phyloP scores from a whole-genome alignment of 2,113 vertebrate genomes.

The Ranitomeya imitator region DNA sequence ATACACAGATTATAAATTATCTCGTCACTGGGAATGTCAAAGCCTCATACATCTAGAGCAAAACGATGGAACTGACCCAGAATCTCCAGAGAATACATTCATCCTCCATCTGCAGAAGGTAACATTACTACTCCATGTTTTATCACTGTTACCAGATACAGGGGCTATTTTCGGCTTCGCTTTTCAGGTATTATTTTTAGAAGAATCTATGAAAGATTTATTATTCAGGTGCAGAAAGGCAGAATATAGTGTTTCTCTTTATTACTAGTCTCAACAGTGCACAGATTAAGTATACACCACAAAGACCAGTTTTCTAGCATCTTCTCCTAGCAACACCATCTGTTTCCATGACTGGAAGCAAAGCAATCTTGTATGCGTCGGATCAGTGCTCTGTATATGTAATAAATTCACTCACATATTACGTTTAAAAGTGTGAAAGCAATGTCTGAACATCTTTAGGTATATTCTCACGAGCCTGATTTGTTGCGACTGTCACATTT shows the following conservation, averaged over 20 bases:
- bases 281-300: conserved; percentile 11
- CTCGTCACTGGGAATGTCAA: conserved; percentile 85
- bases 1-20: conserved; percentile 85
- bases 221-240: conserved; percentile 18
- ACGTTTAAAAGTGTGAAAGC: background rate
- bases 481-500: no score
- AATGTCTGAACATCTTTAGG: background rate
- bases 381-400: background rate
- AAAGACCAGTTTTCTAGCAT: background rate
- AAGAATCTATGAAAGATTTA: conserved; percentile 18
- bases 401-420: background rate
- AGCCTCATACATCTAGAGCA: conserved; percentile 86
- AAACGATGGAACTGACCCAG: conserved; percentile 68
- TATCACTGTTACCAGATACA: conserved; percentile 13
- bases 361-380: background rate
- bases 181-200: conserved; percentile 14
- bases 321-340: conserved; percentile 29
- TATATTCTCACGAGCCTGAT: background rate
- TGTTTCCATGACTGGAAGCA: conserved; percentile 24
- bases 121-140: background rate
- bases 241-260: background rate
- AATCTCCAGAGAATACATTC: conserved; percentile 61
- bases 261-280: background rate
- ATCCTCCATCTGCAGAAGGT: conserved; percentile 25
- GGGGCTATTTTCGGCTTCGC: background rate